Base-by-base conservation (phyloP, 1,140 invertebrate genomes). In the Pteromalus puparum region DNA sequence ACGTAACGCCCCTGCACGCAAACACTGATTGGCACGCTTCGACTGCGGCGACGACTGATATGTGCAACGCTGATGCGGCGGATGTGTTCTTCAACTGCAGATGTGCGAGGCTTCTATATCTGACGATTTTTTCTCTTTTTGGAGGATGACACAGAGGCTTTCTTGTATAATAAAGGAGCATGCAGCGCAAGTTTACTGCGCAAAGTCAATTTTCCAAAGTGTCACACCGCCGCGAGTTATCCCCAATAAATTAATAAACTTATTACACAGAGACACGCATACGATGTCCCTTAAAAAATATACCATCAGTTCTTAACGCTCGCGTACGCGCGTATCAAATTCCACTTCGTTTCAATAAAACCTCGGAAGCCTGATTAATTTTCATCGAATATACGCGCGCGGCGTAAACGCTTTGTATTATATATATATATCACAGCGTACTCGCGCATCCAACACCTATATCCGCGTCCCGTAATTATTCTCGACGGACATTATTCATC, bases 1-100 rank as follows among this genome's bases (percentile, higher is more conserved):
- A 81, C 80, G 80, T 73, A 81, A 81, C 42, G 18, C 38, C 80
- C 80, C 38, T 81, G 65, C 80, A 81, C 80, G 80, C 68, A 81
- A 53, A 73, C 68, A 72, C 42, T 73, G 68, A 73, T 72, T 81
- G 61, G 78, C 61, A 80, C 61, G 78, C 65, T 80, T 78, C 72
- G 72, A 26, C 67, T 76, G 74, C 74, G 34, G 21, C 21, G 26
- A 65, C 76, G 76, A 78, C 48, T 30, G 76, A 67, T 65, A 78
- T 9, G 76, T 28, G 28, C 12, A 28, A 4, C 6, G 2, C 1
- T 26, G 24, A 30, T 4, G 12, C 26, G 13, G 5, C 68, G 68
- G 24, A 28, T 30, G 68, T 28, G 26, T 30, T 21, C 70, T 73
- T 12, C 30, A 6, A 18, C 70, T 18, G 28, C 70, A n/a, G 53